These are phyloP conservation scores for Silurus glanis DNA, from an alignment of 2,113 vertebrate genomes.

Conservation along the genomic window DNA sequence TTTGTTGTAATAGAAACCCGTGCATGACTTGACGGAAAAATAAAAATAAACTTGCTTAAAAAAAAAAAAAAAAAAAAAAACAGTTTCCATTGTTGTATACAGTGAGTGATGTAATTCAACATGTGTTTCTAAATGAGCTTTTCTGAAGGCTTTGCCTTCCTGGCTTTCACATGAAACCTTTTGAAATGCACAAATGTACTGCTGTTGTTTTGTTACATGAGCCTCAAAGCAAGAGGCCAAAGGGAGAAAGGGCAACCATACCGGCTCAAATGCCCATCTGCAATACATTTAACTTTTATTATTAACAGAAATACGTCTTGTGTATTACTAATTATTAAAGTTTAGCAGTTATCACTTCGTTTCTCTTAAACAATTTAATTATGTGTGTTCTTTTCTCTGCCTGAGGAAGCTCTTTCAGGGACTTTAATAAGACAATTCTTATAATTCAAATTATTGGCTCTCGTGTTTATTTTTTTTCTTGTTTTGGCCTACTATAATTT, in stretches of 20 bases:
- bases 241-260: background rate
- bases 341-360: background rate
- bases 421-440: background rate
- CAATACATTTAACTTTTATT: background rate
- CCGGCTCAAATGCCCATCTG: background rate
- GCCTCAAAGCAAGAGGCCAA: background rate
- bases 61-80: background rate
- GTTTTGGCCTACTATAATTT: background rate
- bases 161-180: background rate
- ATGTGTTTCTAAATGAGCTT: background rate
- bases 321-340: background rate
- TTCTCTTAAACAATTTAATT: background rate
- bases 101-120: background rate
- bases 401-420: background rate
- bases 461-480: background rate
- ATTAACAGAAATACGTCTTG: background rate
- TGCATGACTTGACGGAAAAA: background rate
- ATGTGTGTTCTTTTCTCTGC: background rate
- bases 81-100: background rate
- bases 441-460: no score
- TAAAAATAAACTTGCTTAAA: background rate
- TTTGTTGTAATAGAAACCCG: background rate
- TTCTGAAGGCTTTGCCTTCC: background rate
- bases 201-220: conserved; percentile 19
- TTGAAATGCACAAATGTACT: background rate